These are phyloP conservation scores for Athene cunicularia DNA, from an alignment of 2,113 vertebrate species.

Conservation along the genomic window DNA sequence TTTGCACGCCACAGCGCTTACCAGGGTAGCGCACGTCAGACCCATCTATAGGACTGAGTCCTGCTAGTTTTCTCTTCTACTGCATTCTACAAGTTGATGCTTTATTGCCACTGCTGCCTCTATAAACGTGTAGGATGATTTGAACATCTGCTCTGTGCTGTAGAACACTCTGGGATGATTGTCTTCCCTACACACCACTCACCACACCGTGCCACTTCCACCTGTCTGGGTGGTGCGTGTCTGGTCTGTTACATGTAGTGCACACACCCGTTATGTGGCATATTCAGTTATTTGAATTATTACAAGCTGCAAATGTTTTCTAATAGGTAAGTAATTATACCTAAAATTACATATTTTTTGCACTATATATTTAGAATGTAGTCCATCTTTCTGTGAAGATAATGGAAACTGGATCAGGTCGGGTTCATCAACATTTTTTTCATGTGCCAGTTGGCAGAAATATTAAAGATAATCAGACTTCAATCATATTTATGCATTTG, in stretches of 20 bases:
- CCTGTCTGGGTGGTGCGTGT: neutral
- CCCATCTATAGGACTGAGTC: too few relatives aligned
- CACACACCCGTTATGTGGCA: neutral
- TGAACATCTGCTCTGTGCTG: neutral
- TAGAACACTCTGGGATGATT: neutral
- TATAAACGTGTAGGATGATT: neutral
- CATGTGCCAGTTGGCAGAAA: neutral
- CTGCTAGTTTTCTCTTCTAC: neutral
- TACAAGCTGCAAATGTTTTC: neutral
- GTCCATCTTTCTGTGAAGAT: neutral
- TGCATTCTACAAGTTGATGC: neutral
- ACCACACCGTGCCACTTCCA: neutral
- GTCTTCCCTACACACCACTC: neutral
- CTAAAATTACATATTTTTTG: neutral
- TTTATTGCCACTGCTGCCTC: neutral
- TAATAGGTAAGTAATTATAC: neutral
- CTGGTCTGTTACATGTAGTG: neutral
- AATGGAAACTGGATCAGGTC: neutral
- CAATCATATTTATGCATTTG: neutral
- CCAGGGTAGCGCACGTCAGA: rapidly evolving
- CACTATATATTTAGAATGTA: neutral
- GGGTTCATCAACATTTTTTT: neutral
- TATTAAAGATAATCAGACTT: neutral
- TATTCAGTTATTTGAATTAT: neutral
- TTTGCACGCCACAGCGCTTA: neutral